A percentile compares a stretch with the other conserved stretches of the same genome.
These are phyloP conservation scores for Dysidea cf. avara DNA, from an alignment of 37 sponge, comb jelly and placozoan genomes.

Conservation along the genomic window DNA sequence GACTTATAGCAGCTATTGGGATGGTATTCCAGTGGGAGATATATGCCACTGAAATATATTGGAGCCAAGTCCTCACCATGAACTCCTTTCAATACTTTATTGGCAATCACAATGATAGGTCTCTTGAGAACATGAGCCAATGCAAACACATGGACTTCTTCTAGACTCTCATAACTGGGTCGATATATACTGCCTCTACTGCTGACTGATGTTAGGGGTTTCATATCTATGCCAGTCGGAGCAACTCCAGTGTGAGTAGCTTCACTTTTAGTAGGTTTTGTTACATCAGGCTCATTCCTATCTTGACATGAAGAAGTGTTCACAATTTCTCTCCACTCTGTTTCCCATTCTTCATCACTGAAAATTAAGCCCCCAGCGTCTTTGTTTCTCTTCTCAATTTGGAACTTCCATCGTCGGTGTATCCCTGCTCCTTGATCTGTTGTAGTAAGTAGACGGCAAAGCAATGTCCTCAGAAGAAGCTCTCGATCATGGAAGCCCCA, in stretches of 20 bases:
- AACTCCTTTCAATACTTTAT: constrained; percentile 62
- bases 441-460: constrained; percentile 70
- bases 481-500: constrained; percentile 89
- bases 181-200: constrained; percentile 48
- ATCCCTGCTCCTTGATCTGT: constrained; percentile 36
- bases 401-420: constrained; percentile 76
- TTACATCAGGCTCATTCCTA: neutral
- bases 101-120: constrained; percentile 87
- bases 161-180: constrained; percentile 79
- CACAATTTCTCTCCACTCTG: constrained; percentile 86
- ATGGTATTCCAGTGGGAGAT: constrained; percentile 86
- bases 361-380: constrained; percentile 80
- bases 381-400: constrained; percentile 68
- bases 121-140: constrained; percentile 85
- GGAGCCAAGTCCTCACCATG: constrained; percentile 83
- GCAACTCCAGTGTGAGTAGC: too few species aligned
- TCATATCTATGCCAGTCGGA: too few species aligned
- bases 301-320: constrained; percentile 71
- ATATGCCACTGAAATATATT: constrained; percentile 93
- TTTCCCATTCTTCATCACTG: constrained; percentile 86
- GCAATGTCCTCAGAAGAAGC: constrained; percentile 74
- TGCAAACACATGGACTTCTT: constrained; percentile 93
- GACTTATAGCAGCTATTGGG: constrained; percentile 79
- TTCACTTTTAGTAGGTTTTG: neutral
- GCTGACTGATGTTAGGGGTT: constrained; percentile 14